These are phyloP conservation scores for Cacajao melanocephalus DNA, from an alignment of 2,797 vertebrate species.

Conservation along the genomic window DNA sequence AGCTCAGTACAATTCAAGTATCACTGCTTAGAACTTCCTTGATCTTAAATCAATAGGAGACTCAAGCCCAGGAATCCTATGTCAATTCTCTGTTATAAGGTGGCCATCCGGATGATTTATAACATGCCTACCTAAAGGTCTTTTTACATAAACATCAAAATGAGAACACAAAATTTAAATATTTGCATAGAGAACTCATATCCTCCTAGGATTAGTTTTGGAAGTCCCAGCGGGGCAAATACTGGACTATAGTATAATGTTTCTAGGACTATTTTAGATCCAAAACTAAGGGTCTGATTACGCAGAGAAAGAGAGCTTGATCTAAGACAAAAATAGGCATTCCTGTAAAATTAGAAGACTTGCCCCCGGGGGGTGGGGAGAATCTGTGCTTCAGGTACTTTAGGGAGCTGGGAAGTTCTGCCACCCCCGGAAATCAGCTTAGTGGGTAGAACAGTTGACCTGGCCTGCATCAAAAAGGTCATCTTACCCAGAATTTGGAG, in stretches of 20 bases:
- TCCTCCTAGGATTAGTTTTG: not conserved
- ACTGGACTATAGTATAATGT: not conserved
- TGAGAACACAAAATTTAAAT: constrained; percentile 2
- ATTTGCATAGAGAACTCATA: not conserved
- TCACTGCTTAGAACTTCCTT: not conserved
- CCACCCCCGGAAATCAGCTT: not conserved
- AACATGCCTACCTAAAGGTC: not conserved
- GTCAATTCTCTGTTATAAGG: not conserved
- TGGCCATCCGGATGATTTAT: not conserved
- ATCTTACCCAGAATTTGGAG: not conserved
- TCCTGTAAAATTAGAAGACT: not conserved
- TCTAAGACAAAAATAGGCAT: not conserved
- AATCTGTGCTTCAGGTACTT: not conserved
- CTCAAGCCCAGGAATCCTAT: not conserved
- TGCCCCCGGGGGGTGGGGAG: not conserved
- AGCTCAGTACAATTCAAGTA: not conserved
- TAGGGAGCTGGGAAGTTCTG: not conserved
- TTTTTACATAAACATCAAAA: not conserved
- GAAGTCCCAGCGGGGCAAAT: not conserved
- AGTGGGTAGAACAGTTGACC: not conserved
- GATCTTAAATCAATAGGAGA: constrained; percentile 27
- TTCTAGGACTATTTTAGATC: not conserved
- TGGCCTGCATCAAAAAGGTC: not conserved
- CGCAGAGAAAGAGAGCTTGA: not conserved
- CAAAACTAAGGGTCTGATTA: not conserved